Percentiles rank a stretch among this genome's conserved stretches.
These are phyloP conservation scores for Nannoperca australis DNA, from an alignment of 2,797 vertebrate species.

Conservation along the genomic window DNA sequence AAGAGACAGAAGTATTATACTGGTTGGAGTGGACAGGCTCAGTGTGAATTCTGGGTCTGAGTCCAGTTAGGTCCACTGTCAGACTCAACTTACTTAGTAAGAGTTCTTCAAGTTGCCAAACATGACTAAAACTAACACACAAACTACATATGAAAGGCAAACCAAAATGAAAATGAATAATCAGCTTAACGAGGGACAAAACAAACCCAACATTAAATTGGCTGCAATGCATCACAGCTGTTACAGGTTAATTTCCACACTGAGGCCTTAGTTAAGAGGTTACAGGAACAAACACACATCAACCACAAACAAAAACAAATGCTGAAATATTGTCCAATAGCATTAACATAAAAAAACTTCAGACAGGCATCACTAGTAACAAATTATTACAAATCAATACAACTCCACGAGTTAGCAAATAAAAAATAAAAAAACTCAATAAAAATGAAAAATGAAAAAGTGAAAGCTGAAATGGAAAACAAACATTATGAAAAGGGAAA, in stretches of 20 bases:
- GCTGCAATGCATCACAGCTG: not conserved
- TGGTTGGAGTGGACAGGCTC: slow-evolving; percentile 32
- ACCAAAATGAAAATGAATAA: not conserved
- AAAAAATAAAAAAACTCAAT: not conserved
- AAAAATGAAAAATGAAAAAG: not conserved
- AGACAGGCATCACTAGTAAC: not conserved
- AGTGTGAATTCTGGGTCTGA: slow-evolving; percentile 13
- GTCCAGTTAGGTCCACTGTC: slow-evolving; percentile 3
- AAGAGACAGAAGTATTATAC: slow-evolving; percentile 32
- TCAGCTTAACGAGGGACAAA: not conserved
- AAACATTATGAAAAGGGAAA: not conserved
- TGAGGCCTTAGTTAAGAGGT: not conserved
- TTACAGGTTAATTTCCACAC: not conserved
- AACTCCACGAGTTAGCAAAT: not conserved
- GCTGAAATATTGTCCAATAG: not conserved
- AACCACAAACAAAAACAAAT: slow-evolving; percentile 7
- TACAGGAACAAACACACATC: not conserved
- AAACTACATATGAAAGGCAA: not conserved
- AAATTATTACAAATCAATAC: not conserved
- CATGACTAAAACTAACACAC: not conserved
- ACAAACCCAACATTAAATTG: not conserved
- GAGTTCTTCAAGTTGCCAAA: not conserved
- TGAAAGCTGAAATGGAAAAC: not conserved
- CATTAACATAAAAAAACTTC: not conserved
- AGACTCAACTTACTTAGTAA: slow-evolving; percentile 2